Conservation (phyloP, 2,113 vertebrate species). For the Xenus cinereus region DNA sequence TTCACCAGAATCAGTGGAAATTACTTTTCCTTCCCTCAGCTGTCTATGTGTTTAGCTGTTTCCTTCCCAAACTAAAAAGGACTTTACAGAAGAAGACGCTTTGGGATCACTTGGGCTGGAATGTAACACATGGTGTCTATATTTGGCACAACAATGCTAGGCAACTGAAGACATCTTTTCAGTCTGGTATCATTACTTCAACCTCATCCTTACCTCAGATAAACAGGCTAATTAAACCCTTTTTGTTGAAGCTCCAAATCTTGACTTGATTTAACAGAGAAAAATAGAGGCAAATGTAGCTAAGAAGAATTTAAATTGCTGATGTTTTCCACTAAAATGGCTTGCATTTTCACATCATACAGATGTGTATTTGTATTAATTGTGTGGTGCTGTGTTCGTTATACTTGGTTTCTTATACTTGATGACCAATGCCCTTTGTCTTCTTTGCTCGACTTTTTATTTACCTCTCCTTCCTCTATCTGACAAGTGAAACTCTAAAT, state of each 20-base stretch:
- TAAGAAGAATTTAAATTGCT: not conserved
- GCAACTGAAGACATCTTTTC: not conserved
- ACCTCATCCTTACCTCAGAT: not conserved
- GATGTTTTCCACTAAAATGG: not conserved
- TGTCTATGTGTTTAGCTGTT: not conserved
- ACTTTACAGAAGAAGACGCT: not conserved
- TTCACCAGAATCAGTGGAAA: not conserved
- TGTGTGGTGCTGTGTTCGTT: not conserved
- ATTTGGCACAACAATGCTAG: constrained; percentile 9
- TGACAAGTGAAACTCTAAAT: not conserved
- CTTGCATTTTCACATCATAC: not conserved
- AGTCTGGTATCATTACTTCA: not conserved
- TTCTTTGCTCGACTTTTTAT: not conserved
- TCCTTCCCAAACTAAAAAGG: not conserved
- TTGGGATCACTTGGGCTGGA: not conserved
- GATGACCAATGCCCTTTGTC: not conserved
- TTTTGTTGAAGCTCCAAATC: not conserved
- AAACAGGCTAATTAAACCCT: not conserved
- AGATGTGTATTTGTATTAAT: not conserved
- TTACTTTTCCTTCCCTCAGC: not conserved
- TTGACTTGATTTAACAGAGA: not conserved
- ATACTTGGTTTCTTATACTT: not conserved
- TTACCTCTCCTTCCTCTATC: not conserved
- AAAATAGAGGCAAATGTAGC: not conserved
- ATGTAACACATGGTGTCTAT: not conserved